Evolutionary conservation across 1,140 invertebrate species (phyloP).

Genomic region (Scaptomyza hsui): DNA sequence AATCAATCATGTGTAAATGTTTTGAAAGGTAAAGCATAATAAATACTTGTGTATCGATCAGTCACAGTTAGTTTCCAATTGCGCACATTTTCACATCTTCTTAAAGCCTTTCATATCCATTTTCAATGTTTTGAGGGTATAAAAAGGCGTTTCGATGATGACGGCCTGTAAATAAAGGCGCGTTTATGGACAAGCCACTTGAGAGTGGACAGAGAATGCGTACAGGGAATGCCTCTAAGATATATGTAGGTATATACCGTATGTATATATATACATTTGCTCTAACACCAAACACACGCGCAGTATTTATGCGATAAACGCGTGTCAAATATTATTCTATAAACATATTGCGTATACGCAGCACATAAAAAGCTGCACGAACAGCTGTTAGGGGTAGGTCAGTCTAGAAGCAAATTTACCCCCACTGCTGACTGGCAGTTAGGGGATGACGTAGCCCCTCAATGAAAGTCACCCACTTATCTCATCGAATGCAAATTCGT

Average conservation of each 20-base stretch:
- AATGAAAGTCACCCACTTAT: neutral
- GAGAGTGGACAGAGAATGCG: conserved; percentile 27
- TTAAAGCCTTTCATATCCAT: too few relatives aligned
- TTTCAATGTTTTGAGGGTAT: too few relatives aligned
- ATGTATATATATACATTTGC: conserved; percentile 4
- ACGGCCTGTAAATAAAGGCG: conserved; percentile 38
- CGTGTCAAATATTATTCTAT: conserved; percentile 50
- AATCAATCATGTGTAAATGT: too few relatives aligned
- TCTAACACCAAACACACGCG: conserved; percentile 27
- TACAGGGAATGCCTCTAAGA: neutral
- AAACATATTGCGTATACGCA: conserved; percentile 35
- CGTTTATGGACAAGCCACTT: conserved; percentile 43
- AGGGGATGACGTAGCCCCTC: neutral
- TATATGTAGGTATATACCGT: neutral
- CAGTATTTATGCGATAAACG: conserved; percentile 54
- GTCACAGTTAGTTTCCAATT: too few relatives aligned
- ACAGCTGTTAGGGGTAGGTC: neutral
- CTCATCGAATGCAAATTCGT: conserved; percentile 3
- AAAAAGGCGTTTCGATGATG: conserved; percentile 27
- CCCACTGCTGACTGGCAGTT: neutral
- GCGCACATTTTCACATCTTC: too few relatives aligned
- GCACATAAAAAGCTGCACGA: conserved; percentile 31
- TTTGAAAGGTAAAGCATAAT: too few relatives aligned
- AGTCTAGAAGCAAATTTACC: conserved; percentile 16
- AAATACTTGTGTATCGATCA: too few relatives aligned